Percentiles rank a stretch among this genome's conserved stretches.
phyloP scores from a whole-genome alignment of 2,113 vertebrate species.

The Antechinus stuartii region DNA sequence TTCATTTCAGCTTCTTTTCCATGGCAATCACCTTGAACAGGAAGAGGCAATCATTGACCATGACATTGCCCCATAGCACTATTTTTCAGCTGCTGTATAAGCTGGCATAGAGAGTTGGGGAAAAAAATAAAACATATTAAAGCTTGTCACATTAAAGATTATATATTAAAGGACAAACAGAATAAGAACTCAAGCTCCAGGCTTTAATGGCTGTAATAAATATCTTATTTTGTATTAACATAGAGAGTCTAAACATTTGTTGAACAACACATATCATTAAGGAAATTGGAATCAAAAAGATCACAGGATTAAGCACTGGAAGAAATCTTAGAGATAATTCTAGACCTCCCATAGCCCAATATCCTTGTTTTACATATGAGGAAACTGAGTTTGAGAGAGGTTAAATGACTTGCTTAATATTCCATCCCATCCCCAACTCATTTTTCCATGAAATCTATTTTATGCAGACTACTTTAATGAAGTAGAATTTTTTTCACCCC shows the following conservation, averaged over 20 bases:
- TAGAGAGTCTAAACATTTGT: not conserved
- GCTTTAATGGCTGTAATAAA: not conserved
- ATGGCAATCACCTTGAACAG: not conserved
- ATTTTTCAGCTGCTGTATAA: not conserved
- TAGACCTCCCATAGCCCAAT: not conserved
- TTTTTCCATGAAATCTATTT: not conserved
- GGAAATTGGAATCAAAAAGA: not conserved
- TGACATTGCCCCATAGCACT: not conserved
- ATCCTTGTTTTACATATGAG: not conserved
- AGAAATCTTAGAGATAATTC: not conserved
- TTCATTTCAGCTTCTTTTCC: not conserved
- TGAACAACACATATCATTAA: not conserved
- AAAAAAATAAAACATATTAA: not conserved
- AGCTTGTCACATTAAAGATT: not conserved
- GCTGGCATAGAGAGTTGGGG: not conserved
- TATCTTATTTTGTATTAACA: constrained; percentile 2
- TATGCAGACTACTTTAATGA: not conserved
- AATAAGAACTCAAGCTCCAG: not conserved
- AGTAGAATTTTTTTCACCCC: not conserved
- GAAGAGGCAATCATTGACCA: not conserved
- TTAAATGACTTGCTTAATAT: not conserved
- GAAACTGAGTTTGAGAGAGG: not conserved
- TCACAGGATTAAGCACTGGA: not conserved
- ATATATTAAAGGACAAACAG: constrained; percentile 4
- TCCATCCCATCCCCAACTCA: not conserved